Conservation (phyloP, 1,140 invertebrate species). For the Copidosoma floridanum region DNA sequence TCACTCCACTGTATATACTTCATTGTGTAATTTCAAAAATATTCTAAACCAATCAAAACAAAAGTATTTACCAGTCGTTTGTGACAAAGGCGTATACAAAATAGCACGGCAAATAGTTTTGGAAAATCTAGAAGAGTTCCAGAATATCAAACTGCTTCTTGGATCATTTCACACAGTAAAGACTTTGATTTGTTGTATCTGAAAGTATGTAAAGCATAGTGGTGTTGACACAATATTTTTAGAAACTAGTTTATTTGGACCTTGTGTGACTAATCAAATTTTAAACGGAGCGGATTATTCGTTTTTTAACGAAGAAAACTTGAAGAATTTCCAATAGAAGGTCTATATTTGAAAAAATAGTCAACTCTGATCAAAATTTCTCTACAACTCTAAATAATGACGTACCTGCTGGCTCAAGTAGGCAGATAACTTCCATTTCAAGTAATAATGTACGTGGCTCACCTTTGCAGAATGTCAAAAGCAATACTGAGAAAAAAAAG, state of each 20-base stretch:
- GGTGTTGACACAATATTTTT: constrained; percentile 25
- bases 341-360: constrained; percentile 9
- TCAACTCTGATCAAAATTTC: too few relatives aligned
- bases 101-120: neutral
- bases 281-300: constrained; percentile 17
- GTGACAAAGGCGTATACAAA: neutral
- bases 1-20: neutral
- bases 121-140: too few relatives aligned
- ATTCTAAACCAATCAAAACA: neutral
- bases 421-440: neutral
- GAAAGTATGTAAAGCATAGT: constrained; percentile 23
- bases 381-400: too few relatives aligned
- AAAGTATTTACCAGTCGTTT: neutral
- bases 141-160: neutral
- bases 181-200: constrained; percentile 10
- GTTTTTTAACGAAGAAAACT: constrained; percentile 3
- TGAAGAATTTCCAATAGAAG: constrained; percentile 11
- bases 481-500: too few relatives aligned
- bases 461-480: neutral
- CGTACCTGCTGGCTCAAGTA: too few relatives aligned
- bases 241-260: constrained; percentile 17
- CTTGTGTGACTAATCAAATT: too few relatives aligned
- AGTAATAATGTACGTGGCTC: too few relatives aligned
- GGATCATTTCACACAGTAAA: constrained; percentile 25
- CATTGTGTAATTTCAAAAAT: neutral